Percentiles rank a stretch among this genome's conserved stretches.
phyloP scores from a whole-genome alignment of 2,888 invertebrate species.

The Cremastinae sp. region DNA sequence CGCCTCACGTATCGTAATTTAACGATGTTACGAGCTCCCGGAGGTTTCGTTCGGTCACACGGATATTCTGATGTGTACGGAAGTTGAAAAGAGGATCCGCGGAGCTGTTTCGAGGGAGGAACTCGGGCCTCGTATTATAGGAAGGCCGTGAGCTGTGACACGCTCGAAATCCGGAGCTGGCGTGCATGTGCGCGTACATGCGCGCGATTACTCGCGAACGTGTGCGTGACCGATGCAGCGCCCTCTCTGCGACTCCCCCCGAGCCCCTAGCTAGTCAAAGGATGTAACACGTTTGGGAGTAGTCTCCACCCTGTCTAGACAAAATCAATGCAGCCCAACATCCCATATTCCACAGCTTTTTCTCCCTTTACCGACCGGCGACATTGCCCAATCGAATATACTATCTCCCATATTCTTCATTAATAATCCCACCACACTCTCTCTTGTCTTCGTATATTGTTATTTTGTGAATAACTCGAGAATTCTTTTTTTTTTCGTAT shows the following conservation, averaged over 20 bases:
- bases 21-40: slow-evolving; percentile 2
- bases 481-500: no score
- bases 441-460: neutral
- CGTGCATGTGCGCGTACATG: neutral
- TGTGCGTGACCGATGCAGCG: slow-evolving; percentile 52
- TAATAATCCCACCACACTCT: no score
- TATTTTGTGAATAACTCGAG: no score
- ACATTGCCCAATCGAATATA: no score
- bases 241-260: slow-evolving; percentile 51
- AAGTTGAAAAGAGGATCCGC: neutral
- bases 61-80: neutral
- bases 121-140: neutral
- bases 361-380: slow-evolving; percentile 40
- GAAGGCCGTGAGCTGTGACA: no score
- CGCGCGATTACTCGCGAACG: slow-evolving; percentile 6
- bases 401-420: no score
- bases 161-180: no score
- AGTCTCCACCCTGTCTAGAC: slow-evolving; percentile 79
- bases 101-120: slow-evolving; percentile 4
- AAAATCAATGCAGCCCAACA: slow-evolving; percentile 79
- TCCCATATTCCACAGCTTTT: slow-evolving; percentile 59
- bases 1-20: no score
- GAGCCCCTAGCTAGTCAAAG: slow-evolving; percentile 67
- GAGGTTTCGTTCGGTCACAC: neutral
- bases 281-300: slow-evolving; percentile 69